phyloP scores from a whole-genome alignment of 2,113 vertebrate genomes.

The Salvelinus alpinus region DNA sequence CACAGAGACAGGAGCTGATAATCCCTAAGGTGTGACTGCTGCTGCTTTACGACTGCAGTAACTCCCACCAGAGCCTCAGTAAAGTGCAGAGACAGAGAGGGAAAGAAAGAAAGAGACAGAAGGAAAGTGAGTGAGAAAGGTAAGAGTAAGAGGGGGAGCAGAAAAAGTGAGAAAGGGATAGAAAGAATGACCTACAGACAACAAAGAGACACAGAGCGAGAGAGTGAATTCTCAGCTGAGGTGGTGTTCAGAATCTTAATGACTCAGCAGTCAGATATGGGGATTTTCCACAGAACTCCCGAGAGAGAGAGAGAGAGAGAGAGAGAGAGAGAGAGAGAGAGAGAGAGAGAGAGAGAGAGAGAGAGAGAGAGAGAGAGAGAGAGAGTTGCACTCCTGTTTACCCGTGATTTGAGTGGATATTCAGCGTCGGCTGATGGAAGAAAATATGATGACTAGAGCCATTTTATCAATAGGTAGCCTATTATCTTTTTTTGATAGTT shows the following conservation, averaged over 20 bases:
- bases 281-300: conserved; percentile 67
- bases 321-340: conserved; percentile 19
- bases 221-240: conserved; percentile 38
- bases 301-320: conserved; percentile 14
- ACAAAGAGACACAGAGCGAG: not conserved
- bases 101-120: conserved; percentile 12
- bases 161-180: not conserved
- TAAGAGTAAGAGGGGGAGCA: conserved; percentile 5
- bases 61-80: no score
- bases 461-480: not conserved
- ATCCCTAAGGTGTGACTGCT: no score
- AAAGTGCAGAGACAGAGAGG: not conserved
- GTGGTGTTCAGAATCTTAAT: conserved; percentile 68
- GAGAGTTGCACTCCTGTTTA: not conserved
- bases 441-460: not conserved
- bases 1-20: no score
- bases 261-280: conserved; percentile 56
- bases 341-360: conserved; percentile 18
- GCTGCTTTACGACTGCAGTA: no score
- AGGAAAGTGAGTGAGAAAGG: conserved; percentile 19
- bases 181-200: not conserved
- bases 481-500: not conserved
- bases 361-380: conserved; percentile 16
- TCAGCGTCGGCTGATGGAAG: not conserved
- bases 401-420: not conserved